phyloP scores from a whole-genome alignment of 2,797 vertebrate genomes.

The Acanthis flammea region DNA sequence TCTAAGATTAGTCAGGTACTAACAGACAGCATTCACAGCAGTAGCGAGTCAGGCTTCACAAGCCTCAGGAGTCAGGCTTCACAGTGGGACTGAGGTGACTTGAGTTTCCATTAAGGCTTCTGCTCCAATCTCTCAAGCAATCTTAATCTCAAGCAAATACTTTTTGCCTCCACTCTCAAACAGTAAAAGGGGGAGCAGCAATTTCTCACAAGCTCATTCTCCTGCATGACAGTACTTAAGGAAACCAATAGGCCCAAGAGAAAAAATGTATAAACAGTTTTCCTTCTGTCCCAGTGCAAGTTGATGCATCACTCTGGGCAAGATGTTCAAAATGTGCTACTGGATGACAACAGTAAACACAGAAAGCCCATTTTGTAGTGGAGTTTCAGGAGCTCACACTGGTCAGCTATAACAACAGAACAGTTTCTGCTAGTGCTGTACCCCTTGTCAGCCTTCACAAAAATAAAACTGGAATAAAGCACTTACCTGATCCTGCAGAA shows the following conservation, averaged over 20 bases:
- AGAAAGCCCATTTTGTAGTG: neutral
- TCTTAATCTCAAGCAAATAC: neutral
- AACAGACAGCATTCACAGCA: neutral
- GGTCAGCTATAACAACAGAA: neutral
- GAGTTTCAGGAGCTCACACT: neutral
- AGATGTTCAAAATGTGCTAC: neutral
- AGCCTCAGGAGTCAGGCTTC: neutral
- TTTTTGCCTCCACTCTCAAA: neutral
- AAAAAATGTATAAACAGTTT: neutral
- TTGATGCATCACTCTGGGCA: neutral
- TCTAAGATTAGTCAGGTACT: neutral
- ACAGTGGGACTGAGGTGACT: neutral
- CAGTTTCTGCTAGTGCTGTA: neutral
- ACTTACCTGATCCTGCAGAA: conserved; percentile 92
- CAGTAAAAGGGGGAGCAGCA: neutral
- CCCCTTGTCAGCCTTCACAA: neutral
- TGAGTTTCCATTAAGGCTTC: neutral
- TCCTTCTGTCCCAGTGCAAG: neutral
- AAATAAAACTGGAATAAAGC: neutral
- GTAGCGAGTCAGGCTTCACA: neutral
- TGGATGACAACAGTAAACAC: neutral
- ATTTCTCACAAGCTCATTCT: neutral
- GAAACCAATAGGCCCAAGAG: neutral
- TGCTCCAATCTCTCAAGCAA: neutral
- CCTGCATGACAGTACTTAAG: neutral